Evolutionary conservation across 1,140 invertebrate genomes (phyloP).

Genomic region (Drosophila ananassae): DNA sequence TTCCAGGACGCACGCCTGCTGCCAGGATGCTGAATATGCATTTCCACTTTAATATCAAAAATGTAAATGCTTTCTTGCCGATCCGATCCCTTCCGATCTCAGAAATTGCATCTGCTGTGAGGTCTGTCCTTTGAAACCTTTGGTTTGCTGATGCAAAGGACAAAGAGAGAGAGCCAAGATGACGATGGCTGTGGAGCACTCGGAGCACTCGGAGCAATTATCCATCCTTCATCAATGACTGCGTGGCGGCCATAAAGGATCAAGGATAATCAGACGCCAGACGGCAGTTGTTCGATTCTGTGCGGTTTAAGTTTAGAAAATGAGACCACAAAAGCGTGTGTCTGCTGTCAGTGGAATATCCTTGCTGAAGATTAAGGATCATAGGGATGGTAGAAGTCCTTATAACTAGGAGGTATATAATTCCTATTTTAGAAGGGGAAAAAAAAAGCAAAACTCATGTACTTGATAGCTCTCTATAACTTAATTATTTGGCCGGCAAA

Average conservation of each 20-base stretch:
- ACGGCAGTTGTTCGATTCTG: conserved; percentile 51
- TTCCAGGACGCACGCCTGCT: conserved; percentile 73
- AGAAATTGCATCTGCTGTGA: conserved; percentile 76
- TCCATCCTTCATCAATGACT: conserved; percentile 55
- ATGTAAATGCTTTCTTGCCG: conserved; percentile 73
- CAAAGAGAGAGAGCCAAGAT: conserved; percentile 41
- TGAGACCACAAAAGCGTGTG: conserved; percentile 37
- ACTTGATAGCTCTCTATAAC: background rate
- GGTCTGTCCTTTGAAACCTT: conserved; percentile 11
- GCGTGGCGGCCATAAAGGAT: conserved; percentile 26
- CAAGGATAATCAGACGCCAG: conserved; percentile 42
- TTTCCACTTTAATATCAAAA: conserved; percentile 83
- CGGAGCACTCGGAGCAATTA: conserved; percentile 59
- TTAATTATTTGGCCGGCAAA: conserved; percentile 14
- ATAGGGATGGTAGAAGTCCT: background rate
- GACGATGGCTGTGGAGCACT: conserved; percentile 33
- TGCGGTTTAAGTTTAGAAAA: conserved; percentile 30
- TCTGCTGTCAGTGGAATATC: conserved; percentile 16
- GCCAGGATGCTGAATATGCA: conserved; percentile 83
- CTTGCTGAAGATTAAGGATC: background rate
- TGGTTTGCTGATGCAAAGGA: conserved; percentile 18
- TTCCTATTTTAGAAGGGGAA: no score
- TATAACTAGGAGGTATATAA: no score
- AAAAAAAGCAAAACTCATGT: no score
- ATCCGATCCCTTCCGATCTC: conserved; percentile 71